Evolutionary conservation across 2,888 invertebrate genomes (phyloP).

Genomic region (Protodeltote pygarga): DNA sequence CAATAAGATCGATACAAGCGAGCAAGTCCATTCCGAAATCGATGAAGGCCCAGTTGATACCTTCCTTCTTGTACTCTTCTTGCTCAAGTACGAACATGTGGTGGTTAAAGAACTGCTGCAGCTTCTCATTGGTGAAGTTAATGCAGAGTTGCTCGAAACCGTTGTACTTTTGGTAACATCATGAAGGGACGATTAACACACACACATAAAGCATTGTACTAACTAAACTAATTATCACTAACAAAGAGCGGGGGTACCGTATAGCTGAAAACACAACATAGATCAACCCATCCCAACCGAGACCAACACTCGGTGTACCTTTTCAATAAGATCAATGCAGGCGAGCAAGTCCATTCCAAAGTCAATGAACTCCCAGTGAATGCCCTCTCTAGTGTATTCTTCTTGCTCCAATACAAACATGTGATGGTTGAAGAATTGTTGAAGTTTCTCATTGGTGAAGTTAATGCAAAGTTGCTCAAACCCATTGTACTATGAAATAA

Average conservation of each 20-base stretch:
- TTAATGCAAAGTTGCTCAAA: constrained; percentile 99
- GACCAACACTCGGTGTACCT: constrained; percentile 89
- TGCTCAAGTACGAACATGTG: constrained; percentile 99
- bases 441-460: constrained; percentile 99
- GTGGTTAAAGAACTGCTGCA: constrained; percentile 99
- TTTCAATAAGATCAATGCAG: constrained; percentile 99
- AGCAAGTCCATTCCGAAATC: constrained; percentile 99
- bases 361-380: constrained; percentile 99
- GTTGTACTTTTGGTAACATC: constrained; percentile 90
- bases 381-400: constrained; percentile 98
- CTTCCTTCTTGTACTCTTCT: constrained; percentile 98
- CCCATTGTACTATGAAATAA: constrained; percentile 95
- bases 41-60: constrained; percentile 98
- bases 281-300: constrained; percentile 59
- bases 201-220: constrained; percentile 43
- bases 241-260: constrained; percentile 62
- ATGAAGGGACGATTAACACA: constrained; percentile 49
- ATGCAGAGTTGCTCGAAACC: constrained; percentile 99
- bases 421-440: constrained; percentile 99
- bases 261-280: constrained; percentile 57
- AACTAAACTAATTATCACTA: constrained; percentile 46
- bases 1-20: constrained; percentile 98
- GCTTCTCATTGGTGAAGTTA: constrained; percentile 99
- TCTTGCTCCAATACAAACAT: constrained; percentile 99
- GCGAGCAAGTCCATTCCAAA: constrained; percentile 99